These are phyloP conservation scores for Halictus ligatus DNA, from an alignment of 2,888 invertebrate species.

Conservation along the genomic window DNA sequence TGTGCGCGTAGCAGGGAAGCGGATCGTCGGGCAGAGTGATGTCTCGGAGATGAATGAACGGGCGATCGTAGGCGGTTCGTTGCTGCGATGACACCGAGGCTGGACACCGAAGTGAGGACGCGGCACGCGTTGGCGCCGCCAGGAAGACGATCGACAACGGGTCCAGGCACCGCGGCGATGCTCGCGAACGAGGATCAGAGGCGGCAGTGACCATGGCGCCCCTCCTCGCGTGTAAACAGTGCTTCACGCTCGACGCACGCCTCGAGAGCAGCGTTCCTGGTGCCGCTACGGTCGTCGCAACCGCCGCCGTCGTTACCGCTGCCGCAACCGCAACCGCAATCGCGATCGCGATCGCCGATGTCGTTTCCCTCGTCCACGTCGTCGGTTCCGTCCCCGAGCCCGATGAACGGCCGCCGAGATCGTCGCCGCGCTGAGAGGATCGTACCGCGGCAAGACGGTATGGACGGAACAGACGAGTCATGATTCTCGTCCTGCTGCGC, in stretches of 20 bases:
- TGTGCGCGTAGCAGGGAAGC: slow-evolving; percentile 39
- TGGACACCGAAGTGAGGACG: slow-evolving; percentile 22
- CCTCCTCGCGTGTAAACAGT: slow-evolving; percentile 72
- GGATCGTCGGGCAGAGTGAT: slow-evolving; percentile 31
- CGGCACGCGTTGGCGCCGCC: slow-evolving; percentile 34
- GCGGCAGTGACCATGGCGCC: slow-evolving; percentile 73
- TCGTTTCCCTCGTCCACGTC: slow-evolving; percentile 1
- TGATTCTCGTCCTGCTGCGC: slow-evolving; percentile 58
- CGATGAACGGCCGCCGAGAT: slow-evolving; percentile 31
- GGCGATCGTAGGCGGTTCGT: slow-evolving; percentile 44
- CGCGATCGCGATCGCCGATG: slow-evolving; percentile 13
- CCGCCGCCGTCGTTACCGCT: slow-evolving; percentile 23
- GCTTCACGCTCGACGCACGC: slow-evolving; percentile 61
- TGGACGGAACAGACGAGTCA: slow-evolving; percentile 58
- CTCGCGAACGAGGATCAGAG: slow-evolving; percentile 33
- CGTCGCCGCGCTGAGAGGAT: slow-evolving; percentile 32
- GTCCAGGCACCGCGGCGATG: slow-evolving; percentile 36
- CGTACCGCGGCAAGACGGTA: slow-evolving; percentile 52
- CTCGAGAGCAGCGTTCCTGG: slow-evolving; percentile 41
- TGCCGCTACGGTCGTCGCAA: slow-evolving; percentile 25
- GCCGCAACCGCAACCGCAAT: neutral
- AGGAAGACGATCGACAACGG: slow-evolving; percentile 46
- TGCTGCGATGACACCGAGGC: slow-evolving; percentile 62
- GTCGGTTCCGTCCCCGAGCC: neutral
- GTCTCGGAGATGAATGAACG: slow-evolving; percentile 65